Conservation (phyloP, 30 jellyfish, hydroid and myxozoan genomes). For the Haliclystus octoradiatus region DNA sequence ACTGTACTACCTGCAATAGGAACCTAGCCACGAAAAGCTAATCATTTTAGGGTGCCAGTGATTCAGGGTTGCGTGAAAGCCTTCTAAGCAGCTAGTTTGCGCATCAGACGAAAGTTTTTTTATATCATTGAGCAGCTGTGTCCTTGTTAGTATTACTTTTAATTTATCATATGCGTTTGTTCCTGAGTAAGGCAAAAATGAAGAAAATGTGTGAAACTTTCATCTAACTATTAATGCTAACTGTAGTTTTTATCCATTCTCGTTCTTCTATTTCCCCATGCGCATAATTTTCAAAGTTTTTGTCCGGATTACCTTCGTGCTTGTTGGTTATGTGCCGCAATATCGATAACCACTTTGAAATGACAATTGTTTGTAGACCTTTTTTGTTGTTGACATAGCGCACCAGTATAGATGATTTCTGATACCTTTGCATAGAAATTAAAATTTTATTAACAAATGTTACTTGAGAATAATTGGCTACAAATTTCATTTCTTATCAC, state of each 20-base stretch:
- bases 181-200: constrained; percentile 3
- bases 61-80: too few species aligned
- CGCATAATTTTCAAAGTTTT: background rate
- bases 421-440: too few species aligned
- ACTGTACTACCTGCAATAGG: constrained; percentile 12
- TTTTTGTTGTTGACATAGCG: background rate
- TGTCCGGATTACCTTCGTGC: constrained; percentile 3
- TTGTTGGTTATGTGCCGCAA: constrained; percentile 5
- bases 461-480: too few species aligned
- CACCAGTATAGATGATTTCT: background rate
- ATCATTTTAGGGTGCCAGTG: too few species aligned
- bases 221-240: background rate
- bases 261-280: constrained; percentile 8
- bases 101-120: constrained; percentile 2
- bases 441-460: too few species aligned
- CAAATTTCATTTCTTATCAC: too few species aligned
- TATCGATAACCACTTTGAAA: constrained; percentile 6
- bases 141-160: background rate
- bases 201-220: background rate
- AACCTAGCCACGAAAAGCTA: constrained; percentile 10
- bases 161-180: background rate
- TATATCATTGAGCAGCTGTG: background rate
- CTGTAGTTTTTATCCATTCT: constrained; percentile 1
- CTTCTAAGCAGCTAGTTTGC: too few species aligned
- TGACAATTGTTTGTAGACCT: background rate